Conservation (phyloP, 2,797 vertebrate genomes). For the Poeciliopsis gracilis region DNA sequence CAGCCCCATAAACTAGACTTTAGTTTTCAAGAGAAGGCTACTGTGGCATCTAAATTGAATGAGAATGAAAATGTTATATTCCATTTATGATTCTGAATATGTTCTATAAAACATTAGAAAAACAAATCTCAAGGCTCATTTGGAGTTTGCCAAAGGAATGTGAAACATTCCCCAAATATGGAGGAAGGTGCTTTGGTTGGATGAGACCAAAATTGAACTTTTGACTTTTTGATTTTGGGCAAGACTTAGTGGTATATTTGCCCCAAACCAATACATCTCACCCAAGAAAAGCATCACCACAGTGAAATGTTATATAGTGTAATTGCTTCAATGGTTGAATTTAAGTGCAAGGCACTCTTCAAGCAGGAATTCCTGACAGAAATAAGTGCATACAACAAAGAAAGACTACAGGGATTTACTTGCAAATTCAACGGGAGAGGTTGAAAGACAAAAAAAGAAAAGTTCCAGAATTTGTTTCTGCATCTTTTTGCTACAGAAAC, state of each 20-base stretch:
- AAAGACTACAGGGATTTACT: neutral
- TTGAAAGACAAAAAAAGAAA: neutral
- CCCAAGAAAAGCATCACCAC: too few relatives aligned
- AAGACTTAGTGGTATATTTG: too few relatives aligned
- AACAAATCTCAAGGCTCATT: neutral
- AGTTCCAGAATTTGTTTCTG: neutral
- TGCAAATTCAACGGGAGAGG: neutral
- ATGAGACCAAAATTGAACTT: too few relatives aligned
- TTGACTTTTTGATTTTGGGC: too few relatives aligned
- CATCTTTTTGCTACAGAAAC: neutral
- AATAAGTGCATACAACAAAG: neutral
- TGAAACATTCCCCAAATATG: too few relatives aligned
- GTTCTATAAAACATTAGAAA: neutral
- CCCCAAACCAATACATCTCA: too few relatives aligned
- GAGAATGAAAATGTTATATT: constrained; percentile 75
- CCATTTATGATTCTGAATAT: constrained; percentile 52
- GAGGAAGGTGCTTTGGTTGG: too few relatives aligned
- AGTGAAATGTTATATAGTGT: too few relatives aligned
- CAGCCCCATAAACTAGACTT: constrained; percentile 59
- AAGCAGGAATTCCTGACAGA: neutral
- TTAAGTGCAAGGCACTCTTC: too few relatives aligned
- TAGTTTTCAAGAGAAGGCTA: constrained; percentile 56
- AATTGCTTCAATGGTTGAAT: too few relatives aligned
- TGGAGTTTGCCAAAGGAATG: too few relatives aligned
- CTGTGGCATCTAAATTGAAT: constrained; percentile 60